Evolutionary conservation across 2,888 invertebrate genomes (phyloP).

Genomic region (Creontiades dilutus): DNA sequence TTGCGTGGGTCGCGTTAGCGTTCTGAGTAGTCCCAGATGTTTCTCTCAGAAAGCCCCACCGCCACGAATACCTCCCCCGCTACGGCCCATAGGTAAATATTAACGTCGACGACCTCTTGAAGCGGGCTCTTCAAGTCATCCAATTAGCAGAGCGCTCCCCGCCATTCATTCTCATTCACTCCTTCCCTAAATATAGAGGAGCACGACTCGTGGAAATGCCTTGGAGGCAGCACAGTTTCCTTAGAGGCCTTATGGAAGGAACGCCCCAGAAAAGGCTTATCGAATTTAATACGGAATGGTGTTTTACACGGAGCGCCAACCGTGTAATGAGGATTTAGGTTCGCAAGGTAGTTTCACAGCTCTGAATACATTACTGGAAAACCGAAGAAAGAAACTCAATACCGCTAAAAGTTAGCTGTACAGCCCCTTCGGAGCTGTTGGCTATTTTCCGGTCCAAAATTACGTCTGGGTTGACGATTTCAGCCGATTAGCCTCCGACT

Average conservation of each 20-base stretch:
- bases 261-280: slow-evolving; percentile 34
- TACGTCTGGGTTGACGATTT: slow-evolving; percentile 28
- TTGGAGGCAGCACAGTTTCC: not conserved
- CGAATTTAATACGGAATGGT: slow-evolving; percentile 62
- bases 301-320: slow-evolving; percentile 37
- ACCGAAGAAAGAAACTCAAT: not conserved
- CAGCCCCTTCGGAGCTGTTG: not conserved
- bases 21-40: too few species aligned
- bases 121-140: slow-evolving; percentile 17
- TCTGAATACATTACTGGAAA: slow-evolving; percentile 61
- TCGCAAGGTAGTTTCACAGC: slow-evolving; percentile 27
- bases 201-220: not conserved
- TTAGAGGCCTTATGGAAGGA: not conserved
- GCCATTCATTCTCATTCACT: slow-evolving; percentile 4
- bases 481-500: not conserved
- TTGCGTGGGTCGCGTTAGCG: too few species aligned
- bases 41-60: not conserved
- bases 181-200: slow-evolving; percentile 18
- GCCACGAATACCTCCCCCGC: not conserved
- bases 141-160: not conserved
- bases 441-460: slow-evolving; percentile 3
- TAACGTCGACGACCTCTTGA: not conserved
- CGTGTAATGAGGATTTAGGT: slow-evolving; percentile 66
- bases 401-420: slow-evolving; percentile 60
- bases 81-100: slow-evolving; percentile 1